Evolutionary conservation across 2,113 vertebrate genomes (phyloP), one percentile per base, ranked within the genome.

Genomic region (Pterocles gutturalis): DNA sequence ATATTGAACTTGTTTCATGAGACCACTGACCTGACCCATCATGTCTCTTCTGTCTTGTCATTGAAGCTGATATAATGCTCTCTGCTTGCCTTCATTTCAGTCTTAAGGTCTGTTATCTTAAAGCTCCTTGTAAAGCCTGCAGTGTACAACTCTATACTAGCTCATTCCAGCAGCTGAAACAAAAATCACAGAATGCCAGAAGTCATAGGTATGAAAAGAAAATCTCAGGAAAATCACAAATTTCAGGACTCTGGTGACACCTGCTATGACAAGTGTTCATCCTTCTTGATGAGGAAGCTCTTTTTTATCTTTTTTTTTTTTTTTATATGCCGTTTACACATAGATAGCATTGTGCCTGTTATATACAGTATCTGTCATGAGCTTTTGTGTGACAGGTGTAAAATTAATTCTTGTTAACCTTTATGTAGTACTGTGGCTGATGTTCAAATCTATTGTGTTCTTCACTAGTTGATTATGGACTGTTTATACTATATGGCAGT

Each of bases 341-440:
- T 16, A 76, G 28, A 64, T 72, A 81, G 12, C 17, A 65, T 43
- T 85, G 31, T 41, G 31, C 45, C 17, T 77, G 34, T n/a, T 76
- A n/a, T 36, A 15, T 21, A 54, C 15, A 25, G 5, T 45, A 58
- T 46, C 58, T 53, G 13, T 64, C 34, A 31, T 29, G 18, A 83
- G 12, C 5, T 87, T 87, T 43, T 57, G 5, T 54, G 9, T 79
- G 60, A 92, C 34, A 24, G 24, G 19, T 96, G 94, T 43, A 87
- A 93, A 96, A 96, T 84, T 94, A 88, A 87, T 80, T 92, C n/a
- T 72, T 96, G n/a, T 88, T 54, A 67, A 26, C 18, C 18, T 67
- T 36, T 61, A 43, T 10, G 17, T 36, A 72, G 11, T 13, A 16
- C 43, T 25, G 21, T 29, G 15, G 62, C 80, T 95, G 73, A 87